Percentiles rank a stretch among this genome's conserved stretches.
Conservation (phyloP, 2,888 invertebrate genomes). For the Biston betularia region DNA sequence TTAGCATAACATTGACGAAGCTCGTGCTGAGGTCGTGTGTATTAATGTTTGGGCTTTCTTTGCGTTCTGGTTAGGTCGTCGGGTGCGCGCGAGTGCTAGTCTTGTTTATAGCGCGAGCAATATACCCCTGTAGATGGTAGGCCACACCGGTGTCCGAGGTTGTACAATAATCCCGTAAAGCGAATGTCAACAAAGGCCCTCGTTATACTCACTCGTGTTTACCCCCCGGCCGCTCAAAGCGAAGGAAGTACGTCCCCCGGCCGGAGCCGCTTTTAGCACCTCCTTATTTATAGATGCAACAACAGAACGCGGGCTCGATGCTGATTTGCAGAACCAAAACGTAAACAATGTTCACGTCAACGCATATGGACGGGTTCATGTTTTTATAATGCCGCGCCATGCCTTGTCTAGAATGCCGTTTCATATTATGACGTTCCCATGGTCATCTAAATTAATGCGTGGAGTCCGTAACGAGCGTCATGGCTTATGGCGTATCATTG, state of each 20-base stretch:
- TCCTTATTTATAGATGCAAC: constrained; percentile 84
- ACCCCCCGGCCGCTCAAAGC: constrained; percentile 82
- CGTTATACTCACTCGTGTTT: constrained; percentile 76
- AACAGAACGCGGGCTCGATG: constrained; percentile 67
- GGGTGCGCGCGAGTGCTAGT: constrained; percentile 43
- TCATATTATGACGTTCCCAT: constrained; percentile 40
- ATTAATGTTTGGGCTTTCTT: constrained; percentile 53
- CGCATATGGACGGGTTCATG: constrained; percentile 37
- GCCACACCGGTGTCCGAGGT: constrained; percentile 39
- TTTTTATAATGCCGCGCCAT: constrained; percentile 39
- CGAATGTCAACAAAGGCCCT: constrained; percentile 82
- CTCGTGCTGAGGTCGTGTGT: constrained; percentile 34
- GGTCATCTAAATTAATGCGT: constrained; percentile 46
- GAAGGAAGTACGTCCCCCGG: constrained; percentile 82
- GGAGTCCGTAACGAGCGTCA: constrained; percentile 38
- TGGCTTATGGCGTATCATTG: constrained; percentile 47
- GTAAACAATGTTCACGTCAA: constrained; percentile 72
- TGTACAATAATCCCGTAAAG: constrained; percentile 61
- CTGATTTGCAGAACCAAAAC: constrained; percentile 79
- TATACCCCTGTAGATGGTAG: constrained; percentile 69
- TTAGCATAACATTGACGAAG: constrained; percentile 20
- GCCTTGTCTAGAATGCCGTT: constrained; percentile 42
- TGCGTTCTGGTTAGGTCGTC: constrained; percentile 41
- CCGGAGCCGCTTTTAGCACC: constrained; percentile 84
- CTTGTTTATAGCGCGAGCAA: constrained; percentile 69